These are phyloP conservation scores for Chouioia cunea DNA, from an alignment of 2,888 invertebrate genomes.

Conservation along the genomic window DNA sequence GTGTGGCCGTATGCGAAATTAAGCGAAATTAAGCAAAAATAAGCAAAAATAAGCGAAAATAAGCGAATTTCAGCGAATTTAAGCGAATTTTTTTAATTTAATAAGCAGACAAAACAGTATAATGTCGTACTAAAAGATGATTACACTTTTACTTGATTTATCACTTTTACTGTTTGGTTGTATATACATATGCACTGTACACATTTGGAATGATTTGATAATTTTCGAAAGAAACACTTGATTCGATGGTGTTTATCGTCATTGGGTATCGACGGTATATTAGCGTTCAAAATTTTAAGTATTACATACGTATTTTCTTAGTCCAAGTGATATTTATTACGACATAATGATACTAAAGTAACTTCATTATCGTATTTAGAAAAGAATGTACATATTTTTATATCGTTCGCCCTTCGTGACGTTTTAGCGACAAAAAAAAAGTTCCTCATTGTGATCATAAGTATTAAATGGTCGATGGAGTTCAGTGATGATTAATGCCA, in stretches of 20 bases:
- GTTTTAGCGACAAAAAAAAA: background rate
- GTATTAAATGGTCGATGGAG: no score
- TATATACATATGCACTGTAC: slow-evolving; percentile 29
- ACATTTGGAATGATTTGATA: slow-evolving; percentile 23
- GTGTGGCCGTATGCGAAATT: slow-evolving; percentile 25
- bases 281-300: slow-evolving; percentile 4
- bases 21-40: slow-evolving; percentile 32
- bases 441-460: no score
- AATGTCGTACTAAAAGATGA: slow-evolving; percentile 43
- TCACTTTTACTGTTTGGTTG: slow-evolving; percentile 46
- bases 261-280: slow-evolving; percentile 4
- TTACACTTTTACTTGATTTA: slow-evolving; percentile 51
- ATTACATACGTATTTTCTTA: background rate
- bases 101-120: slow-evolving; percentile 2
- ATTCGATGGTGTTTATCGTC: background rate
- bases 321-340: no score
- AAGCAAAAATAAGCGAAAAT: slow-evolving; percentile 27
- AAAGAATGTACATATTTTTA: slow-evolving; percentile 7
- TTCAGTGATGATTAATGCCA: slow-evolving; percentile 29
- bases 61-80: no score
- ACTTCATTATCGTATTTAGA: background rate
- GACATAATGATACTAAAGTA: no score
- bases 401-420: background rate
- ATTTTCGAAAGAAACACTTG: slow-evolving; percentile 1
- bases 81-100: slow-evolving; percentile 23